Evolutionary conservation across 1,140 invertebrate species (phyloP).

Genomic region (Vollenhovia emeryi): DNA sequence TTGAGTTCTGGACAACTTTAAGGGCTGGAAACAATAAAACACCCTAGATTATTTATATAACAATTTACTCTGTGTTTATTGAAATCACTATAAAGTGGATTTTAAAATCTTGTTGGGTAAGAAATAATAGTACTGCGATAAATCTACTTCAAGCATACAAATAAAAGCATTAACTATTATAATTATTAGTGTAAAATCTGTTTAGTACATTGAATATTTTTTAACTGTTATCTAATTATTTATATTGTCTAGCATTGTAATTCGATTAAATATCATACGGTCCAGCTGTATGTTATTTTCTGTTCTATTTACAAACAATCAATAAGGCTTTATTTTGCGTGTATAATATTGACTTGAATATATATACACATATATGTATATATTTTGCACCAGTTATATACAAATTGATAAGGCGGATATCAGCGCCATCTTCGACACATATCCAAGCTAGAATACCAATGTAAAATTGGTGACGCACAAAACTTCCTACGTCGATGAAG

Average conservation of each 20-base stretch:
- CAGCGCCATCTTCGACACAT: conserved; percentile 15
- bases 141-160: no score
- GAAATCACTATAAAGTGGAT: no score
- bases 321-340: neutral
- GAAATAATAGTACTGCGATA: neutral
- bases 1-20: neutral
- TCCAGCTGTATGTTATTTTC: neutral
- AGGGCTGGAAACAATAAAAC: neutral
- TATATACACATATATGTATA: no score
- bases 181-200: neutral
- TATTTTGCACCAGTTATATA: neutral
- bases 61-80: no score
- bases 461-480: neutral
- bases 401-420: neutral
- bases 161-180: neutral
- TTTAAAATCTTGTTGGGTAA: no score
- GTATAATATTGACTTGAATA: neutral
- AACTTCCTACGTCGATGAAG: conserved; percentile 22
- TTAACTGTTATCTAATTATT: neutral
- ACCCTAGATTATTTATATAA: neutral
- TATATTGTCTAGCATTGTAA: neutral
- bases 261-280: neutral
- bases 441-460: conserved; percentile 21
- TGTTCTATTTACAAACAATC: neutral
- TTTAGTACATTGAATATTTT: neutral